phyloP scores from a whole-genome alignment of 2,113 vertebrate species.

The Sula dactylatra region DNA sequence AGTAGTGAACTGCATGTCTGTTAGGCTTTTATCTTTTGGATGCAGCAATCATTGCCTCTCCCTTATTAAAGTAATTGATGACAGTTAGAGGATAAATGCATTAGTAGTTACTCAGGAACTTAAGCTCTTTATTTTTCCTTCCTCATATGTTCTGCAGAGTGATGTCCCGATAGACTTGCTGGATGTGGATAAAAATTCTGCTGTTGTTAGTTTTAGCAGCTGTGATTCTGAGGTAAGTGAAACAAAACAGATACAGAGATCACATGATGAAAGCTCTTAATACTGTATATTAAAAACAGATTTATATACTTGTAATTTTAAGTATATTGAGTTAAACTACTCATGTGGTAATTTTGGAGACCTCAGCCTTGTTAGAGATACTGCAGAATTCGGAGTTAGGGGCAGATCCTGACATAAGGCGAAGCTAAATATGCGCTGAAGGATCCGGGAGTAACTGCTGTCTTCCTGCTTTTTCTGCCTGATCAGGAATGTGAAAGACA shows the following conservation, averaged over 20 bases:
- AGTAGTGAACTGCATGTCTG: neutral
- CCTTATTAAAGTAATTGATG: neutral
- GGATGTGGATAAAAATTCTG: conserved; percentile 98
- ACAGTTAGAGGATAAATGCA: neutral
- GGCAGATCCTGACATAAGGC: neutral
- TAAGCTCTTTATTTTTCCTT: neutral
- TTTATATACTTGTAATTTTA: neutral
- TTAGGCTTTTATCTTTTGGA: neutral
- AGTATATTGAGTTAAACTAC: neutral
- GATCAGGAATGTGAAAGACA: neutral
- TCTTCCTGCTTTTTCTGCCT: neutral
- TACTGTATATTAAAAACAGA: neutral
- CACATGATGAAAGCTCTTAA: neutral
- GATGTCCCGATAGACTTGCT: conserved; percentile 95
- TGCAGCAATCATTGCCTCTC: neutral
- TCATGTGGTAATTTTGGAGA: neutral
- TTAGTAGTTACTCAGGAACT: neutral
- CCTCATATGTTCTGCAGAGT: conserved; percentile 75
- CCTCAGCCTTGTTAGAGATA: neutral
- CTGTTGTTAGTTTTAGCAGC: conserved; percentile 96
- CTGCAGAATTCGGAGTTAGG: neutral
- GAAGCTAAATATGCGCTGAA: neutral
- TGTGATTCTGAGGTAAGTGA: conserved; percentile 92
- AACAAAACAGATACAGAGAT: neutral
- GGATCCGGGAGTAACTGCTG: neutral